Evolutionary conservation across 2,888 invertebrate species (phyloP).

Genomic region (Hecatera dysodea): DNA sequence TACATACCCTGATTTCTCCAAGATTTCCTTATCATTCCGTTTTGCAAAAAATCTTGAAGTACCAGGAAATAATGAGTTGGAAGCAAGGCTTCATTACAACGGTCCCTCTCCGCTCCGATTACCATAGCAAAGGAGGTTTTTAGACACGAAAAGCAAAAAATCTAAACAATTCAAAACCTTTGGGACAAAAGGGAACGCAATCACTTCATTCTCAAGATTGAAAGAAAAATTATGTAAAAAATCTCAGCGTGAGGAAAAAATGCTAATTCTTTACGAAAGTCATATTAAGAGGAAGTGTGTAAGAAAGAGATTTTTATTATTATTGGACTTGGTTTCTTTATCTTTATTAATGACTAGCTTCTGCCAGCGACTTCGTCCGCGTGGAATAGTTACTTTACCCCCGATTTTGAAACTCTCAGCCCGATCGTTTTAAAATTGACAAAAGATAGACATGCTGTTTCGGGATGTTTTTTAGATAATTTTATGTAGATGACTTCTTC

Average conservation of each 20-base stretch:
- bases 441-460: too few species aligned
- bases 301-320: slow-evolving; percentile 11
- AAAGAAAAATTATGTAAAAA: slow-evolving; percentile 49
- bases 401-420: too few species aligned
- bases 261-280: slow-evolving; percentile 49
- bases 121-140: slow-evolving; percentile 66
- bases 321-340: slow-evolving; percentile 7
- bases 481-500: too few species aligned
- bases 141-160: slow-evolving; percentile 59
- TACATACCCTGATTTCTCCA: slow-evolving; percentile 21
- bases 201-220: slow-evolving; percentile 52
- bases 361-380: neutral
- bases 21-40: slow-evolving; percentile 43
- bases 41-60: slow-evolving; percentile 56
- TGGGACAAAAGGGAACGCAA: slow-evolving; percentile 54
- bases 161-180: slow-evolving; percentile 64
- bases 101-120: slow-evolving; percentile 60
- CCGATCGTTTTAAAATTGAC: too few species aligned
- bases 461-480: too few species aligned
- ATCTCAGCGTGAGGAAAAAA: slow-evolving; percentile 35
- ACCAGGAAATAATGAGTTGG: slow-evolving; percentile 69
- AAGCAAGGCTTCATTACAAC: slow-evolving; percentile 69
- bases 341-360: neutral
- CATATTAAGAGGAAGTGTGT: slow-evolving; percentile 45
- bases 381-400: too few species aligned